These are phyloP conservation scores for Oncopodura yosiiana DNA, from an alignment of 1,140 invertebrate species.

Conservation along the genomic window DNA sequence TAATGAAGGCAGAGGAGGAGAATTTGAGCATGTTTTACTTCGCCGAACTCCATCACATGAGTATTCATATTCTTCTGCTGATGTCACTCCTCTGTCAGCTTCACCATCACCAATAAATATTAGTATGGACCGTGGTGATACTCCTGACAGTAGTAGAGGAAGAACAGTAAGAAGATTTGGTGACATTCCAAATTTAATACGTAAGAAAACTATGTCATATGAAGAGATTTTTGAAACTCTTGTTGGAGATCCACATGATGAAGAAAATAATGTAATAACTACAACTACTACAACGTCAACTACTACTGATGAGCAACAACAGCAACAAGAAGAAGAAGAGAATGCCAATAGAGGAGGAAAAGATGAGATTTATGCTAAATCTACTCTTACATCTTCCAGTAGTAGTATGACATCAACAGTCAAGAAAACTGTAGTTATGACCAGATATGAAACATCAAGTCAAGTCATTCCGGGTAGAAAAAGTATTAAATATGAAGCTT, in stretches of 20 bases:
- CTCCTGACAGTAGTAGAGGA: slow-evolving; percentile 1
- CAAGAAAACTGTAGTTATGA: slow-evolving; percentile 10
- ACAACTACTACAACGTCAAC: too few relatives aligned
- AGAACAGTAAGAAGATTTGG: not conserved
- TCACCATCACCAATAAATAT: not conserved
- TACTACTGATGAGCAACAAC: too few relatives aligned
- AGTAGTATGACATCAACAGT: too few relatives aligned
- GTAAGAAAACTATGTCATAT: slow-evolving; percentile 4
- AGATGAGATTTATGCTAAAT: not conserved
- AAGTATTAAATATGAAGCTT: slow-evolving; percentile 23
- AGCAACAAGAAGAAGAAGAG: not conserved
- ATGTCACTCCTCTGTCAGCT: slow-evolving; percentile 1
- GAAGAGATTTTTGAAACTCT: slow-evolving; percentile 5
- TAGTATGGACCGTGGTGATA: slow-evolving; percentile 8
- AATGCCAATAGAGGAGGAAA: not conserved
- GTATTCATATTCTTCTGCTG: not conserved
- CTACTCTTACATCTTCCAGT: not conserved
- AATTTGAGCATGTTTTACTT: slow-evolving; percentile 8
- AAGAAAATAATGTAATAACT: too few relatives aligned
- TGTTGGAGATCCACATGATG: too few relatives aligned
- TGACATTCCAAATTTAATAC: slow-evolving; percentile 1
- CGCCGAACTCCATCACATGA: slow-evolving; percentile 4
- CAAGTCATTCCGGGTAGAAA: slow-evolving; percentile 10
- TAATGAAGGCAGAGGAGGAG: not conserved
- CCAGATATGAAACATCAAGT: slow-evolving; percentile 17